Conservation (phyloP, 1,140 invertebrate species). For the Chionoecetes opilio region DNA sequence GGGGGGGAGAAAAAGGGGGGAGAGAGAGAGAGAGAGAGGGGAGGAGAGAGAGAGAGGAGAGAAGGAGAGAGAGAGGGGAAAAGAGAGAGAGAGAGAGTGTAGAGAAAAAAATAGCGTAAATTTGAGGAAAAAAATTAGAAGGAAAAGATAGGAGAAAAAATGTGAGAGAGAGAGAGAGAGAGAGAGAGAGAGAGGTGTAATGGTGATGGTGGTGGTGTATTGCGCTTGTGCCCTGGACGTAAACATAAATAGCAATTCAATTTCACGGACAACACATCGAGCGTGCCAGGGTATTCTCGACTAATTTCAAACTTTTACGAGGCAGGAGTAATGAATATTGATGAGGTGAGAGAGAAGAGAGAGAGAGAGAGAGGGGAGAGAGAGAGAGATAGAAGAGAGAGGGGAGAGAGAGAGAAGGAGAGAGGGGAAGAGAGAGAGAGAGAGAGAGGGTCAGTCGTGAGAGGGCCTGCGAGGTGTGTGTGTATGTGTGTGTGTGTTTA, state of each 20-base stretch:
- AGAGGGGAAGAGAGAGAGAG: no score
- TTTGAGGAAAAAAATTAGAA: neutral
- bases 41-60: neutral
- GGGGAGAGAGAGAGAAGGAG: no score
- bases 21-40: neutral
- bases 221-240: no score
- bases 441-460: no score
- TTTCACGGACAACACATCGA: neutral
- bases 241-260: neutral
- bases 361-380: no score
- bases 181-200: neutral
- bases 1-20: neutral
- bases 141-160: neutral
- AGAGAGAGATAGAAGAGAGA: no score
- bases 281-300: neutral
- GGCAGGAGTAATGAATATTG: neutral
- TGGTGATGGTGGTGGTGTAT: no score
- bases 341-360: neutral
- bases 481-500: no score
- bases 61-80: slow-evolving; percentile 3
- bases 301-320: neutral
- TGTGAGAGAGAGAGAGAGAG: neutral
- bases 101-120: no score
- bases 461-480: no score
- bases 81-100: slow-evolving; percentile 16